phyloP scores from a whole-genome alignment of 2,888 invertebrate genomes.

The Drosophila yooni region DNA sequence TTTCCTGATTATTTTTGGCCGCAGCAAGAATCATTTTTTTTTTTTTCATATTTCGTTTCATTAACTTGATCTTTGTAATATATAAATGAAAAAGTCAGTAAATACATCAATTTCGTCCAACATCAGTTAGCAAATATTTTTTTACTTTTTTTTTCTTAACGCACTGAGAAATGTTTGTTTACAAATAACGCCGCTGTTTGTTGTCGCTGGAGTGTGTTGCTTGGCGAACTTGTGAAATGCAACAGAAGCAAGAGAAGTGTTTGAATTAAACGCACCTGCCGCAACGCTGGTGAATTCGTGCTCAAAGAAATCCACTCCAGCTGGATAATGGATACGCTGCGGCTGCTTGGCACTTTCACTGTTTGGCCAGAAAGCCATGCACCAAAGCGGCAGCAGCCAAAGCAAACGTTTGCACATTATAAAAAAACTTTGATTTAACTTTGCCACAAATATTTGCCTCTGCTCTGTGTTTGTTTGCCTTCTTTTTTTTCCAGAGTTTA shows the following conservation, averaged over 20 bases:
- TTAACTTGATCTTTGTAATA: neutral
- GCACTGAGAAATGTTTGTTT: neutral
- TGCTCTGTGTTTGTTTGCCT: slow-evolving; percentile 26
- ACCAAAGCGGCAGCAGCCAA: slow-evolving; percentile 35
- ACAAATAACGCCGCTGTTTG: neutral
- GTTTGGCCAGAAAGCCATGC: slow-evolving; percentile 31
- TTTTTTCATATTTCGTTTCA: neutral
- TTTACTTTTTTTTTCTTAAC: neutral
- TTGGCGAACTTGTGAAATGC: neutral
- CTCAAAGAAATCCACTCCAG: slow-evolving; percentile 79
- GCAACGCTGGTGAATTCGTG: slow-evolving; percentile 74
- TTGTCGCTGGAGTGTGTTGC: neutral
- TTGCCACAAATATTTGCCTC: slow-evolving; percentile 44
- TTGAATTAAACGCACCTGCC: slow-evolving; percentile 51
- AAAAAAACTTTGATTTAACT: slow-evolving; percentile 38
- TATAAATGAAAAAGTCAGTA: neutral
- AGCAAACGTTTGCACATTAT: slow-evolving; percentile 55
- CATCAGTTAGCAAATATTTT: neutral
- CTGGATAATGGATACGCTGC: slow-evolving; percentile 56
- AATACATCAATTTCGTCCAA: neutral
- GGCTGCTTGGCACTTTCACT: slow-evolving; percentile 63
- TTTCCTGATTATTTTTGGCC: neutral
- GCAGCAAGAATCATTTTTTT: neutral
- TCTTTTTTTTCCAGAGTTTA: slow-evolving; percentile 11
- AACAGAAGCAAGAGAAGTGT: neutral